Evolutionary conservation across 1,140 invertebrate species (phyloP), one percentile per base, ranked within the genome.

Genomic region (Nylanderia fulva): DNA sequence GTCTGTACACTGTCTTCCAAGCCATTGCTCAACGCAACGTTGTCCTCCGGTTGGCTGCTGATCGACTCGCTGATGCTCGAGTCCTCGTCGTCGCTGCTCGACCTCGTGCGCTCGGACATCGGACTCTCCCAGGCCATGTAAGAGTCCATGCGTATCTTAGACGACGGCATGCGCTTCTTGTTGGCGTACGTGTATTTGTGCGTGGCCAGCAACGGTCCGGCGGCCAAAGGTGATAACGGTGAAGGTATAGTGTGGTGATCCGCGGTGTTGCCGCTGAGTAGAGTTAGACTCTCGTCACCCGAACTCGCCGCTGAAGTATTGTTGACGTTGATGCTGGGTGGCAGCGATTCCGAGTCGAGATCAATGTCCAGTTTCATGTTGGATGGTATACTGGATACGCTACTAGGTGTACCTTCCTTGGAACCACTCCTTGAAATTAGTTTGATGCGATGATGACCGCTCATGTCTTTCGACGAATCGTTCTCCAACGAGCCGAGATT

Each of bases 121-220:
- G 92, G 93, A 4, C 92, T 94, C 54, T 92, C 93, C 93, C 93
- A 94, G 13, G 92, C 88, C 7, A 94, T 85, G 21, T 92, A 94
- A 15, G 74, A 79, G 8, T 91, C 91, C 45, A 92, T 88, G 1
- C 89, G 75, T 5, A 93, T 85, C 52, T 94, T 93, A 1, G 85
- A 84, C 18, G 88, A 72, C 4, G 76, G 15, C 1, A 89, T 61
- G 1, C 93, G 92, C n/a, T 94, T 94, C 39, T 94, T 94, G 63
- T 95, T 95, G 1, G 93, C 60, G 60, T 95, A 95, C 0, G 94
- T 95, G 64, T 93, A 95, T 54, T 94, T 94, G 90, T 94, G 93
- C 85, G 93, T 93, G n/a, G 93, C 92, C 0, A 94, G 74, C 2
- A 95, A 84, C 11, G 94, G 93, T 0, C 94, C 94, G 15, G 93